Evolutionary conservation across 1,140 invertebrate species (phyloP), one percentile per base, ranked within the genome.

Genomic region (Tigriopus japonicus): DNA sequence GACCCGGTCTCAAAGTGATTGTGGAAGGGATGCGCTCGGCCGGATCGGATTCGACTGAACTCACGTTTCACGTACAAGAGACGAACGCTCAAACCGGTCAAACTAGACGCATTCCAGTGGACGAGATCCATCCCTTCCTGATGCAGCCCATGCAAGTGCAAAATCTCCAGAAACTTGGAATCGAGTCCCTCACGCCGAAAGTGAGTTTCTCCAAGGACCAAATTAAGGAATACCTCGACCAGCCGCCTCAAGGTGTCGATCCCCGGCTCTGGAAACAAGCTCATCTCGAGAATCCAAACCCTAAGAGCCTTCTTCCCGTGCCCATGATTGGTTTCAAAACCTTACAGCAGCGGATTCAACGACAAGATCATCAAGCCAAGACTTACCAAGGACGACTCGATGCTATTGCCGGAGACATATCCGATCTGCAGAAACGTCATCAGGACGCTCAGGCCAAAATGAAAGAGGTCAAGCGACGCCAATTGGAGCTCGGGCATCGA

Each of bases 241-340:
- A 81, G 68, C 83, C 90, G 6, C 91, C 90, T 15, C 13, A 56
- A 43, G 64, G 65, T 10, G 83, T 88, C 65, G 83, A 87, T 70
- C 76, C 77, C 28, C 73, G 84, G 61, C 75, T 88, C 59, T 91
- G 86, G 86, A 81, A 85, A 24, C 56, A 63, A 71, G 91, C 91
- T 0, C 88, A 91, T 68, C 70, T 84, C 23, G 89, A 95, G 67
- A 97, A 96, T 74, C 92, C 91, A 0, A 85, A 95, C 68, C 72
- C 74, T 28, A 71, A 74, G 51, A 71, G 83, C 65, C 86, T 91
- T 59, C 85, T 95, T 66, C 91, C 91, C 0, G 85, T 92, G 2
- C 87, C 91, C 1, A 85, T 96, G 71, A 81, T 95, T 63, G 92
- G 93, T 0, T 94, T 95, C 67, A 75, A 77, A 51, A 80, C 87